Evolutionary conservation across 1,140 invertebrate genomes (phyloP).

Genomic region (Chironomus tepperi): DNA sequence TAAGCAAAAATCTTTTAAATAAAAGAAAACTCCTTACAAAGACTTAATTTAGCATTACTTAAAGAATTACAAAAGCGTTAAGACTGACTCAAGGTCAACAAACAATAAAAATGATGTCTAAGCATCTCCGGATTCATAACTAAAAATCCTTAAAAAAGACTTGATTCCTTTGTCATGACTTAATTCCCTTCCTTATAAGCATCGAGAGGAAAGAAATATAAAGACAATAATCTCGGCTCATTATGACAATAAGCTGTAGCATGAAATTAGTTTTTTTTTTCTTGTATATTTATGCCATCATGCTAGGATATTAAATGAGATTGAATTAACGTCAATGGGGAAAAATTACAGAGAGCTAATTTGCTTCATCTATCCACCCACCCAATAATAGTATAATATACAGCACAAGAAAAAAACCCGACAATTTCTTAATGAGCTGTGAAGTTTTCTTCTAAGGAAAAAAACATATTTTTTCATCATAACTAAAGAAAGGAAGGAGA

Average conservation of each 20-base stretch:
- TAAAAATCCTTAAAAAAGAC: too few relatives aligned
- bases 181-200: too few relatives aligned
- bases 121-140: too few relatives aligned
- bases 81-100: too few relatives aligned
- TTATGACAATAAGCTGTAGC: neutral
- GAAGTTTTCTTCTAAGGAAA: neutral
- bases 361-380: neutral
- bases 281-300: neutral
- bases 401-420: neutral
- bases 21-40: too few relatives aligned
- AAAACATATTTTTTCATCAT: neutral
- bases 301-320: neutral
- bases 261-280: conserved; percentile 14
- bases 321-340: neutral
- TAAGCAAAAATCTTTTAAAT: too few relatives aligned
- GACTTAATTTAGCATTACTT: too few relatives aligned
- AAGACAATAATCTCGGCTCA: neutral
- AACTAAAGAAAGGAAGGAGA: neutral
- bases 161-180: too few relatives aligned
- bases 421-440: neutral
- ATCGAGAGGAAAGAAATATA: neutral
- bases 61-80: too few relatives aligned
- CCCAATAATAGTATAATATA: too few relatives aligned
- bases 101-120: too few relatives aligned
- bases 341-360: neutral